phyloP scores from a whole-genome alignment of 2,888 invertebrate species.

The Drosophila sordidula region DNA sequence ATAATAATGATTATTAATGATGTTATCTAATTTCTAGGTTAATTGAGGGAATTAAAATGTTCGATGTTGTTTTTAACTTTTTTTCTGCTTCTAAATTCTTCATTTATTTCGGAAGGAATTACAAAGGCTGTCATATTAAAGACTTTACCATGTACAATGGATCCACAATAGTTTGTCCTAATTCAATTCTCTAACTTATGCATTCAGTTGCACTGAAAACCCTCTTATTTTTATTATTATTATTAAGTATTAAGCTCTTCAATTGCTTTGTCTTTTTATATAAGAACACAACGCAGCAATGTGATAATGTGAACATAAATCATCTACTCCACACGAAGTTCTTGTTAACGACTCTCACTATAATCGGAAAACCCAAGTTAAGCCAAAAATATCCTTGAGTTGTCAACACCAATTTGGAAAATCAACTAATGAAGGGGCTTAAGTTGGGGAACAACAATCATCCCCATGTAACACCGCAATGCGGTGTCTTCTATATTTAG shows the following conservation, averaged over 20 bases:
- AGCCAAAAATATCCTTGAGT: slow-evolving; percentile 34
- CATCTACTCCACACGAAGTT: slow-evolving; percentile 8
- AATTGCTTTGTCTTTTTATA: neutral
- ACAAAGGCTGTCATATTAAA: no score
- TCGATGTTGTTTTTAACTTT: no score
- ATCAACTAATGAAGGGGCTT: slow-evolving; percentile 46
- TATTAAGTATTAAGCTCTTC: neutral
- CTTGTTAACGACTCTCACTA: neutral
- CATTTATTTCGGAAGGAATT: no score
- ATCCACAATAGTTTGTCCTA: no score
- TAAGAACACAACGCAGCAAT: neutral
- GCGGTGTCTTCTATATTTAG: slow-evolving; percentile 53
- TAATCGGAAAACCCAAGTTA: slow-evolving; percentile 3
- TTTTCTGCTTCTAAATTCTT: no score
- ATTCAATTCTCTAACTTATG: no score
- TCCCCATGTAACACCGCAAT: slow-evolving; percentile 28
- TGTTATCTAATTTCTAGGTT: no score
- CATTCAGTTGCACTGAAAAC: no score
- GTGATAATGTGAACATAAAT: slow-evolving; percentile 8
- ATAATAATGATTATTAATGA: no score
- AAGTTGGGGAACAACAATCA: slow-evolving; percentile 17
- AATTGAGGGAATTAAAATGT: no score
- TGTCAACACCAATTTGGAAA: slow-evolving; percentile 66
- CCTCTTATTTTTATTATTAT: no score
- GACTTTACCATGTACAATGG: no score